A percentile compares a stretch with the other conserved stretches of the same genome.
These are phyloP conservation scores for Serranus cabrilla DNA, from an alignment of 2,797 vertebrate species.

Conservation along the genomic window DNA sequence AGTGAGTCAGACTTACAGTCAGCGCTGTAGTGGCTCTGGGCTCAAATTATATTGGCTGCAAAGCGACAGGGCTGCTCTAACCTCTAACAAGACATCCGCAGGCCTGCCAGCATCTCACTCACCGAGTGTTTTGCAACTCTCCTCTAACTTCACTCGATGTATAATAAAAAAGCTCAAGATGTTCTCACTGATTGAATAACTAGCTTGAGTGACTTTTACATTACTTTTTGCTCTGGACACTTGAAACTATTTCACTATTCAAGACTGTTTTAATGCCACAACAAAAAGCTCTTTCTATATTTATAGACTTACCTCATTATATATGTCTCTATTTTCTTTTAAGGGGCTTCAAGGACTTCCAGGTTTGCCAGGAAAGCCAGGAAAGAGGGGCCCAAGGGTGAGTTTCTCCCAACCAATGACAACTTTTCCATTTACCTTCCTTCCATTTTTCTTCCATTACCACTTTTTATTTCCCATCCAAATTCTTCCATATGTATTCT, in stretches of 20 bases:
- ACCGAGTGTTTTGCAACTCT: conserved; percentile 23
- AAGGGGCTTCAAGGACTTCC: conserved; percentile 93
- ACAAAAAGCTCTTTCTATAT: conserved; percentile 3
- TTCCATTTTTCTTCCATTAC: conserved; percentile 7
- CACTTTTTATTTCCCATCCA: conserved; percentile 1
- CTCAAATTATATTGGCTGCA: conserved; percentile 58
- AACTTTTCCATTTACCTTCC: conserved; percentile 26
- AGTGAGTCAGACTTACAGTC: conserved; percentile 67
- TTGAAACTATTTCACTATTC: conserved; percentile 2
- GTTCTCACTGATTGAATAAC: conserved; percentile 33
- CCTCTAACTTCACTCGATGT: conserved; percentile 9
- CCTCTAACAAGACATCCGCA: conserved; percentile 52
- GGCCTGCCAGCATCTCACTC: conserved; percentile 45
- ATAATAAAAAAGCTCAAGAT: neutral
- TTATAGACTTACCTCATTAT: conserved; percentile 39
- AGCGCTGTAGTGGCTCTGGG: conserved; percentile 51
- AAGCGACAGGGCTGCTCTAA: conserved; percentile 37
- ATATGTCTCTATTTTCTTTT: conserved; percentile 41
- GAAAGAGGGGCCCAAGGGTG: conserved; percentile 94
- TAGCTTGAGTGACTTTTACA: conserved; percentile 16
- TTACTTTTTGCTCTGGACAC: neutral
- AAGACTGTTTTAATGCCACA: neutral
- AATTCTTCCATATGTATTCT: neutral
- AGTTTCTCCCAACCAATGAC: conserved; percentile 68
- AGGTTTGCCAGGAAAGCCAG: conserved; percentile 92